phyloP scores from a whole-genome alignment of 2,888 invertebrate genomes.

The Sarcophaga carnaria region DNA sequence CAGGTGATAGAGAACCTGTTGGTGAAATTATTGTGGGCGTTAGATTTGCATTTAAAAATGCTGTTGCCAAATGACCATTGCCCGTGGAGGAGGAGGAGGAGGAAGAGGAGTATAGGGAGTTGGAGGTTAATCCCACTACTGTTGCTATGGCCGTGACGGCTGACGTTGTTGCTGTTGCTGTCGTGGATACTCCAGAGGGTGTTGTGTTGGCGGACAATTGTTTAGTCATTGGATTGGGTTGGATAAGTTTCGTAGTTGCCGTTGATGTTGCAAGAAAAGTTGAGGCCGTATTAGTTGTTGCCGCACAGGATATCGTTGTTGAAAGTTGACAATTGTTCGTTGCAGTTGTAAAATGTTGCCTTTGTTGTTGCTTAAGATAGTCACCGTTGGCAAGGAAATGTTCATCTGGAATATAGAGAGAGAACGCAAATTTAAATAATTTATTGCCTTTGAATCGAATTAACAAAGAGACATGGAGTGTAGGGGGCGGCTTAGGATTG shows the following conservation, averaged over 20 bases:
- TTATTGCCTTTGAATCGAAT: conserved; percentile 3
- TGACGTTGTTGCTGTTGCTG: conserved; percentile 44
- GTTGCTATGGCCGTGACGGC: conserved; percentile 28
- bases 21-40: conserved; percentile 63
- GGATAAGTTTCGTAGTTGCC: conserved; percentile 30
- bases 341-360: conserved; percentile 70
- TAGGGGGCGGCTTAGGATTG: too few species aligned
- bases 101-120: too few species aligned
- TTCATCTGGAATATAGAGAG: conserved; percentile 74
- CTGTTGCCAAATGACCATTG: conserved; percentile 42
- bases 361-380: conserved; percentile 72
- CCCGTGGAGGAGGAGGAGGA: not conserved
- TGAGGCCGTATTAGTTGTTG: conserved; percentile 73
- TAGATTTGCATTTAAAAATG: conserved; percentile 57
- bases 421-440: conserved; percentile 24
- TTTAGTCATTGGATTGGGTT: conserved; percentile 67
- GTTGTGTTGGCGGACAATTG: conserved; percentile 64
- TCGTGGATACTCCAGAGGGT: conserved; percentile 50
- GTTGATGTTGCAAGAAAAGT: conserved; percentile 72
- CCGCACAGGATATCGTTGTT: conserved; percentile 61
- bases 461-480: not conserved
- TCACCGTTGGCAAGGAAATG: conserved; percentile 69
- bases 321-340: conserved; percentile 70
- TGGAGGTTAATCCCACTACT: not conserved
- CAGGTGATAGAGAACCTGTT: conserved; percentile 52